Evolutionary conservation across 2,113 vertebrate species (phyloP).

Genomic region (Holacanthus passer): DNA sequence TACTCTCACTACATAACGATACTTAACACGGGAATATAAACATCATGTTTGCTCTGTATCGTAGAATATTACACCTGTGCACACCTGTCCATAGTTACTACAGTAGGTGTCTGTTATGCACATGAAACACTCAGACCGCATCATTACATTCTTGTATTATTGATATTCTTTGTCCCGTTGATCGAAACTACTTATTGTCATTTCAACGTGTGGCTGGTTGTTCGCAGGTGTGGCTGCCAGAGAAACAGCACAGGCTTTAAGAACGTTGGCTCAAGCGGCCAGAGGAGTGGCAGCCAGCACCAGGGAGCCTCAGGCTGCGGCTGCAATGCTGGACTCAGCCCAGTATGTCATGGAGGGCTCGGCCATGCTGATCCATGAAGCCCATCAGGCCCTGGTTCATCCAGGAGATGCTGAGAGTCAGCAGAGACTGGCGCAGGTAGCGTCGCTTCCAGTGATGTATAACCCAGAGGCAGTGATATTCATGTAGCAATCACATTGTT

Average conservation of each 20-base stretch:
- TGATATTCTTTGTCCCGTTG: background rate
- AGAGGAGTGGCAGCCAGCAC: constrained; percentile 96
- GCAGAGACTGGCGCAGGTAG: constrained; percentile 97
- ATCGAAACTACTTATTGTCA: no score
- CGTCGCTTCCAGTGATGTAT: background rate
- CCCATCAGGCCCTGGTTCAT: constrained; percentile 94
- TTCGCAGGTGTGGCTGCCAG: constrained; percentile 93
- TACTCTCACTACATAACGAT: background rate
- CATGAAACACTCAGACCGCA: no score
- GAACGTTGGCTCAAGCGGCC: constrained; percentile 95
- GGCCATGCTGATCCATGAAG: constrained; percentile 96
- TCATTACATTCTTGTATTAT: background rate
- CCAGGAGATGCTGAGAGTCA: constrained; percentile 97
- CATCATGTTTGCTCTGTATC: background rate
- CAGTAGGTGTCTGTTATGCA: background rate
- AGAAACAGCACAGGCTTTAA: constrained; percentile 96
- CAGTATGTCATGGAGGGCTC: constrained; percentile 98
- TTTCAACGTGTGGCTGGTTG: background rate
- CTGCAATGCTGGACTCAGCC: constrained; percentile 95
- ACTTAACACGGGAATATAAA: background rate
- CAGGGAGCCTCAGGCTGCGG: constrained; percentile 89
- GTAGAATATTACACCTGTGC: background rate
- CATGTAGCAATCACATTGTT: constrained; percentile 29
- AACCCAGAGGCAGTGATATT: constrained; percentile 14
- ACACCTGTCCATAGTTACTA: background rate